Conservation (phyloP, 2,797 vertebrate genomes). For the Hemibagrus guttatus region DNA sequence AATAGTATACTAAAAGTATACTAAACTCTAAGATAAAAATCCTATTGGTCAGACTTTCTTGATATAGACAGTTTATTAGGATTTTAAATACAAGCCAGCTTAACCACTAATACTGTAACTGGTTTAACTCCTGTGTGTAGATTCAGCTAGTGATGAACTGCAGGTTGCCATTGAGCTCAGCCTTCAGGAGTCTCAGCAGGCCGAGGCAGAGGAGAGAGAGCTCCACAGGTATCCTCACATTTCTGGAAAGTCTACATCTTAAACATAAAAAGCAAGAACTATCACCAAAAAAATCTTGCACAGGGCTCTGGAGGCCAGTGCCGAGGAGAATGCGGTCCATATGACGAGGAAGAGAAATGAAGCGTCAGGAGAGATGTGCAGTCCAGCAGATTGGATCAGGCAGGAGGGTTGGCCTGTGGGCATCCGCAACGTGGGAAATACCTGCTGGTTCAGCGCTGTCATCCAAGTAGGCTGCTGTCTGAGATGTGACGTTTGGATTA, state of each 20-base stretch:
- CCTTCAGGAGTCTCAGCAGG: conserved; percentile 78
- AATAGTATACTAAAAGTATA: neutral
- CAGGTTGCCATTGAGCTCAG: conserved; percentile 73
- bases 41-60: neutral
- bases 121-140: conserved; percentile 51
- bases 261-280: neutral
- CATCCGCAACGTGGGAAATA: conserved; percentile 94
- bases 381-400: conserved; percentile 85
- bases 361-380: conserved; percentile 81
- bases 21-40: neutral
- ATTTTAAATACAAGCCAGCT: neutral
- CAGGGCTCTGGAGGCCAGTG: conserved; percentile 78
- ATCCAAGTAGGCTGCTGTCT: conserved; percentile 86
- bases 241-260: neutral
- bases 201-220: conserved; percentile 76
- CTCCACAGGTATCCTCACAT: conserved; percentile 74
- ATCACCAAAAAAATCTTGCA: neutral
- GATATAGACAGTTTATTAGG: neutral
- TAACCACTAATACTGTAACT: neutral
- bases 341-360: conserved; percentile 91
- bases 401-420: conserved; percentile 90
- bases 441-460: conserved; percentile 98
- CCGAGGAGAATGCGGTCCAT: conserved; percentile 78
- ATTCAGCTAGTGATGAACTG: conserved; percentile 75
- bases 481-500: neutral